A percentile compares a stretch with the other conserved stretches of the same genome.
These are phyloP conservation scores for Drosophila lini DNA, from an alignment of 1,140 invertebrate species.

Conservation along the genomic window DNA sequence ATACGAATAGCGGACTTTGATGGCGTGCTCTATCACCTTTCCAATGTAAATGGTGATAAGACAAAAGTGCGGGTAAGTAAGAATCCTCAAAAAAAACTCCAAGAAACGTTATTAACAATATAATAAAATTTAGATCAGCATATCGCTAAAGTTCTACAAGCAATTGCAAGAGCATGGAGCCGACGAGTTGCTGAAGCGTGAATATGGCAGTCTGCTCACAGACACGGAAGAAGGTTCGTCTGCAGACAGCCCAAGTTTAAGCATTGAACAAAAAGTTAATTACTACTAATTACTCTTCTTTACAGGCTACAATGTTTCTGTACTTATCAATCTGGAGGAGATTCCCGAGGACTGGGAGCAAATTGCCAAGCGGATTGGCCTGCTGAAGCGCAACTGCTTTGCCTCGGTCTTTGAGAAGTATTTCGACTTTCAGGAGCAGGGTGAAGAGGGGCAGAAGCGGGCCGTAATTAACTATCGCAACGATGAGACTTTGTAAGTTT, in stretches of 20 bases:
- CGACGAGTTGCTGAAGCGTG: slow-evolving; percentile 96
- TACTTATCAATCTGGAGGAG: slow-evolving; percentile 96
- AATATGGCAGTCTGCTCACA: slow-evolving; percentile 93
- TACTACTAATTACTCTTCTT: slow-evolving; percentile 2
- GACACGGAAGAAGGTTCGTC: slow-evolving; percentile 92
- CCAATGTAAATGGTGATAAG: slow-evolving; percentile 98
- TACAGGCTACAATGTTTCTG: slow-evolving; percentile 96
- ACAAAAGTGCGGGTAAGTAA: slow-evolving; percentile 95
- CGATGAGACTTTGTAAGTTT: slow-evolving; percentile 98
- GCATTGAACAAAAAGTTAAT: slow-evolving; percentile 14
- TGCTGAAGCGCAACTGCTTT: slow-evolving; percentile 99
- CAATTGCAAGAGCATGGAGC: slow-evolving; percentile 99
- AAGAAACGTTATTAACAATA: background rate
- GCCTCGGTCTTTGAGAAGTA: slow-evolving; percentile 99
- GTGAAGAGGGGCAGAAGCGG: slow-evolving; percentile 94
- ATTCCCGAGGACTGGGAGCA: slow-evolving; percentile 95
- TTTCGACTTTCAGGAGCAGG: slow-evolving; percentile 98
- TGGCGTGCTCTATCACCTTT: slow-evolving; percentile 99
- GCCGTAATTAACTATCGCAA: slow-evolving; percentile 99
- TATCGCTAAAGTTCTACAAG: slow-evolving; percentile 99
- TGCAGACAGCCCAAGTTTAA: slow-evolving; percentile 25
- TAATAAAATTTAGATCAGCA: slow-evolving; percentile 92
- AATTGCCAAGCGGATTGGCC: slow-evolving; percentile 95
- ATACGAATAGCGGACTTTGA: slow-evolving; percentile 98
- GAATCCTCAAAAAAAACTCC: background rate